phyloP scores from a whole-genome alignment of 2,888 invertebrate species.

The Sialis lutaria region DNA sequence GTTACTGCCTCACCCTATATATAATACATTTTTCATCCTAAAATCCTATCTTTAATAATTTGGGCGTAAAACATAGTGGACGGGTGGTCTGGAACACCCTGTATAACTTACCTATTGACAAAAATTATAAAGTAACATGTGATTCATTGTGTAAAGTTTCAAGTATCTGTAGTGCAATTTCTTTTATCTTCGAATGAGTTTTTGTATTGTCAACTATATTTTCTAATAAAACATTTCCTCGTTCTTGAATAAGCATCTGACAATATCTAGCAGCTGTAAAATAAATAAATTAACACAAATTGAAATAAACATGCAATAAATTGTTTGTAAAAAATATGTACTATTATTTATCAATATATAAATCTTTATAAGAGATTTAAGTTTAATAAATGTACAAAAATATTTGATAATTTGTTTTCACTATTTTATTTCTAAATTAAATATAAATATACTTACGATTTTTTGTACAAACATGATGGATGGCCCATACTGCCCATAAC shows the following conservation, averaged over 20 bases:
- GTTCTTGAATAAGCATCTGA: slow-evolving; percentile 41
- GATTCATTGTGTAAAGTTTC: slow-evolving; percentile 4
- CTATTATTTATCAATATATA: not conserved
- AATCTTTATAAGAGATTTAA: too few relatives aligned
- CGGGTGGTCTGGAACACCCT: too few relatives aligned
- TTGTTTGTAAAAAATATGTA: not conserved
- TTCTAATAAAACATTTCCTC: slow-evolving; percentile 34
- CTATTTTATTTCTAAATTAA: too few relatives aligned
- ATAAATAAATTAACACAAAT: slow-evolving; percentile 8
- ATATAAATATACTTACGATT: slow-evolving; percentile 32
- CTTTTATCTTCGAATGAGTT: slow-evolving; percentile 20
- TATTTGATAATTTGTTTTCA: too few relatives aligned
- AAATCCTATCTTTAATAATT: too few relatives aligned
- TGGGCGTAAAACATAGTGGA: too few relatives aligned
- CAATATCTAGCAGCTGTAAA: slow-evolving; percentile 45
- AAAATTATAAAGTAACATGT: too few relatives aligned
- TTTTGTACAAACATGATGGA: slow-evolving; percentile 60
- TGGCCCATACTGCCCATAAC: slow-evolving; percentile 65
- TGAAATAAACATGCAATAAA: not conserved
- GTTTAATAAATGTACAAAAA: too few relatives aligned
- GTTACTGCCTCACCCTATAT: too few relatives aligned
- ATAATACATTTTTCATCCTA: too few relatives aligned
- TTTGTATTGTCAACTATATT: slow-evolving; percentile 21
- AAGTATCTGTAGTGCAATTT: slow-evolving; percentile 21
- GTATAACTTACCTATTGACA: too few relatives aligned